These are phyloP conservation scores for Catharus fuscescens DNA, from an alignment of 2,113 vertebrate genomes.

Conservation along the genomic window DNA sequence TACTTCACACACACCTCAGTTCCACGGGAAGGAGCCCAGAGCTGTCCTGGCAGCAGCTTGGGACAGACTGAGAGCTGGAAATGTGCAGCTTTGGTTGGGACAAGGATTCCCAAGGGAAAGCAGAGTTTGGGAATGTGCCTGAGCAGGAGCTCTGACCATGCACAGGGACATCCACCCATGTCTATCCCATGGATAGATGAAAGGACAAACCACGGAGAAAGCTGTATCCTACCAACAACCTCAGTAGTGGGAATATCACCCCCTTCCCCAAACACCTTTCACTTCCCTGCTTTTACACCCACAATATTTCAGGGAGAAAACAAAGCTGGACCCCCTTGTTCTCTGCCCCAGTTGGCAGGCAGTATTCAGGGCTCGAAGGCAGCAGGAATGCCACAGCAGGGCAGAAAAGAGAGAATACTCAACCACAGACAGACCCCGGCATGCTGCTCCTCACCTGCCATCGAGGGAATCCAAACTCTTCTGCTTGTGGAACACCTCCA, in stretches of 20 bases:
- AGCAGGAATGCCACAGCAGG: not conserved
- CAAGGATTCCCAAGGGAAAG: not conserved
- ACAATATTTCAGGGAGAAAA: not conserved
- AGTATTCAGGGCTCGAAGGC: rapidly evolving
- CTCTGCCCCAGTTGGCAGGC: not conserved
- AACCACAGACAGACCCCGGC: rapidly evolving
- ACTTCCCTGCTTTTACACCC: not conserved
- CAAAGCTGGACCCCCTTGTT: not conserved
- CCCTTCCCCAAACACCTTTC: not conserved
- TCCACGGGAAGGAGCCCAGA: not conserved
- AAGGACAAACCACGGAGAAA: not conserved
- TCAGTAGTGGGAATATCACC: rapidly evolving
- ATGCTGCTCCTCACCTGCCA: slow-evolving; percentile 20
- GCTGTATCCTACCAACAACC: not conserved
- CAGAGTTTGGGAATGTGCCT: not conserved
- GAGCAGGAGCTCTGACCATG: not conserved
- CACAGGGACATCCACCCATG: not conserved
- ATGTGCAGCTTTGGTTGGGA: not conserved
- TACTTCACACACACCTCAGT: not conserved
- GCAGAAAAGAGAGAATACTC: not conserved
- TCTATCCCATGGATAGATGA: rapidly evolving
- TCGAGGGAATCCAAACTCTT: slow-evolving; percentile 54
- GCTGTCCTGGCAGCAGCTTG: not conserved
- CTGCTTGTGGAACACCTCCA: slow-evolving; percentile 58
- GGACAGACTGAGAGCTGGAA: not conserved